Evolutionary conservation across 2,113 vertebrate genomes (phyloP).

Genomic region (Podarcis raffonei): DNA sequence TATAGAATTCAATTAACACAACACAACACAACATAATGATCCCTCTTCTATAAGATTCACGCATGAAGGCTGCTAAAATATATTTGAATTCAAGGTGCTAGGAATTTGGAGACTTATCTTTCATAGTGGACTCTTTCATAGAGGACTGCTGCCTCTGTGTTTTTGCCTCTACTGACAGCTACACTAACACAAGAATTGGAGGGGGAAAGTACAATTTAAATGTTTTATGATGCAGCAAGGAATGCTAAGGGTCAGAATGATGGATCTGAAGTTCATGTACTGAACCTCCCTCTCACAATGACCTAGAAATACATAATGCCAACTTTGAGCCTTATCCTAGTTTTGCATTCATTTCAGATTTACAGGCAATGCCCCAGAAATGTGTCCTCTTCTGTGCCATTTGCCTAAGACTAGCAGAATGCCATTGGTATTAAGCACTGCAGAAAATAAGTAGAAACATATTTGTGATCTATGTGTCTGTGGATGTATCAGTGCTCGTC

Average conservation of each 20-base stretch:
- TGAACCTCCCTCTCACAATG: neutral
- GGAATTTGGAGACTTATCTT: neutral
- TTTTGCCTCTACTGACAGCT: neutral
- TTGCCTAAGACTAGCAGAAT: neutral
- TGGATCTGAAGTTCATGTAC: neutral
- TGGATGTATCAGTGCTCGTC: neutral
- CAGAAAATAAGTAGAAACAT: neutral
- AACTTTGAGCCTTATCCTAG: neutral
- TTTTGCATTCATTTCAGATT: neutral
- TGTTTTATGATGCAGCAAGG: neutral
- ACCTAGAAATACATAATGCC: neutral
- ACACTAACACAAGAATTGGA: neutral
- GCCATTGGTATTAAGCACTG: neutral
- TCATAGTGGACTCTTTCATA: neutral
- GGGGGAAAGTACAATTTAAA: no score
- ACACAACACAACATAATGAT: neutral
- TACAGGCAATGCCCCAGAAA: neutral
- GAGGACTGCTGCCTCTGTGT: neutral
- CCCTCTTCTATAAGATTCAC: neutral
- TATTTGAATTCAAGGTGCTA: slow-evolving; percentile 29
- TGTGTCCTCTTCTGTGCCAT: neutral
- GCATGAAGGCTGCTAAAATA: neutral
- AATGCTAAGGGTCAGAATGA: neutral
- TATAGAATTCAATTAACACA: no score
- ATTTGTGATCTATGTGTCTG: neutral